Evolutionary conservation across 2,797 vertebrate species (phyloP).

Genomic region (Lagodon rhomboides): DNA sequence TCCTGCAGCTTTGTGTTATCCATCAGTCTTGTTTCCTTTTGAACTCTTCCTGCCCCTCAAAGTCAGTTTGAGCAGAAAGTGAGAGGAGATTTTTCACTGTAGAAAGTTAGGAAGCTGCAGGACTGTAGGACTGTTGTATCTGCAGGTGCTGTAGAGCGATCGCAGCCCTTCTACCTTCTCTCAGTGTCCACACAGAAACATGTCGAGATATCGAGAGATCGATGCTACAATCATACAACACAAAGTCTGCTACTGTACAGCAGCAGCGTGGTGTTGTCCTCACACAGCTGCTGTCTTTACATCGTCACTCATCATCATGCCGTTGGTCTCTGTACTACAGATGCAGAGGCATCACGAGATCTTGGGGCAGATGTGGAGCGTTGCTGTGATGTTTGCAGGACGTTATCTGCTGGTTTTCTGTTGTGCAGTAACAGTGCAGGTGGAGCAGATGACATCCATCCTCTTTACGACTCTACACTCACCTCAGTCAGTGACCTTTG

Average conservation of each 20-base stretch:
- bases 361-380: not conserved
- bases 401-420: not conserved
- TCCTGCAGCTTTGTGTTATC: not conserved
- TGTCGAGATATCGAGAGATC: not conserved
- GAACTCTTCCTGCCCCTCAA: not conserved
- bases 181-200: not conserved
- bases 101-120: not conserved
- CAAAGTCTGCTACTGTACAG: not conserved
- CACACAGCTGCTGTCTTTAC: not conserved
- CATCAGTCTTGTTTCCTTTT: not conserved
- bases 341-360: not conserved
- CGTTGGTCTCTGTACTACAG: not conserved
- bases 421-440: not conserved
- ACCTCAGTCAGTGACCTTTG: no score
- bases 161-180: not conserved
- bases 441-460: not conserved
- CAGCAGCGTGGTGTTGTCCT: not conserved
- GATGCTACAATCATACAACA: not conserved
- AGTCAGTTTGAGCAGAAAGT: not conserved
- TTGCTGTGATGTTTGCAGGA: conserved; percentile 5
- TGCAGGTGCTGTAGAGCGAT: not conserved
- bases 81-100: not conserved
- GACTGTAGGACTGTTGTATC: not conserved
- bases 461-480: not conserved
- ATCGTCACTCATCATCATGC: no score